These are phyloP conservation scores for Darevskia nairensis DNA, from an alignment of 2,797 vertebrate genomes.

Conservation along the genomic window DNA sequence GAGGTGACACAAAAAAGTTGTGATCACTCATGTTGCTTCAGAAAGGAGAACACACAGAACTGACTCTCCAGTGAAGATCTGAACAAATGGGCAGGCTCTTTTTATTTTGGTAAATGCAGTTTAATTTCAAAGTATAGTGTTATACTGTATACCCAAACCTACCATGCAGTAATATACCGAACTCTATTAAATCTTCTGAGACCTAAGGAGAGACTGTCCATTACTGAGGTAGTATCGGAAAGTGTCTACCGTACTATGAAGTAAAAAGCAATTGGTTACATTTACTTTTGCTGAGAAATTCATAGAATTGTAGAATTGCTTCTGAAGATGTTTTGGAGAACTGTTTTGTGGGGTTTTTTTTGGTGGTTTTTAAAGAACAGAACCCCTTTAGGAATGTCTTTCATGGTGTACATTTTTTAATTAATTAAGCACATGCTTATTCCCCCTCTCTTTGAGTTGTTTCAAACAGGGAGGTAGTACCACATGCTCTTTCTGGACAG, in stretches of 20 bases:
- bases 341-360: not conserved
- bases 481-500: not conserved
- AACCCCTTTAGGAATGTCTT: not conserved
- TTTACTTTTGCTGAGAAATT: not conserved
- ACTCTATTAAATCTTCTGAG: conserved; percentile 17
- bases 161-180: too few species aligned
- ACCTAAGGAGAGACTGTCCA: not conserved
- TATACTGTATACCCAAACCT: not conserved
- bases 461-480: not conserved
- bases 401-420: not conserved
- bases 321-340: not conserved
- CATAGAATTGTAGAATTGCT: not conserved
- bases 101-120: not conserved
- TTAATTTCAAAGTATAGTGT: not conserved
- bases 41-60: not conserved
- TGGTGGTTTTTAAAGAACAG: not conserved
- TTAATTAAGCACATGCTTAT: not conserved
- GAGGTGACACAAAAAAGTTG: not conserved
- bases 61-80: not conserved
- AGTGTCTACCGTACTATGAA: not conserved
- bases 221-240: not conserved
- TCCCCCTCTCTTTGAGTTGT: too few species aligned
- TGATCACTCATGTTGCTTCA: not conserved
- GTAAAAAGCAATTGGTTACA: not conserved
- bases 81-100: not conserved